These are phyloP conservation scores for Pogoniulus pusillus DNA, from an alignment of 2,797 vertebrate species.

Conservation along the genomic window DNA sequence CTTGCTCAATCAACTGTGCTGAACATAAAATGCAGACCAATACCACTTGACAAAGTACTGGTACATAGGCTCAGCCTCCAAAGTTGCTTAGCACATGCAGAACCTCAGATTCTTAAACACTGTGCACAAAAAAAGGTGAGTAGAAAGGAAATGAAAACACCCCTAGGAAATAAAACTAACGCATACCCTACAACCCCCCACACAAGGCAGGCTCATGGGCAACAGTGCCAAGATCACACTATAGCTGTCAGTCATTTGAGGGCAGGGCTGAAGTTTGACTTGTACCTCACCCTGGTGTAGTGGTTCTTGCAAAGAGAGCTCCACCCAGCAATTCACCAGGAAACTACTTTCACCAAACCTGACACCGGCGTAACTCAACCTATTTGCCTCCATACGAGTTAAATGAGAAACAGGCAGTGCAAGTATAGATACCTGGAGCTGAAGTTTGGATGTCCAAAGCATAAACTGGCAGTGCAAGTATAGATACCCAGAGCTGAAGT, in stretches of 20 bases:
- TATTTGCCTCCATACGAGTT: background rate
- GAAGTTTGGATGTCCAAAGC: background rate
- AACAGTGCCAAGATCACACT: background rate
- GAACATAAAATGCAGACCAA: background rate
- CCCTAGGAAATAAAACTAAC: background rate
- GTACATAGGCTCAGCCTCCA: background rate
- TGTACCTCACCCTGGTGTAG: background rate
- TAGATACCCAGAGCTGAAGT: background rate
- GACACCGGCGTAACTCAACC: background rate
- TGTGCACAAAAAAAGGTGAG: background rate
- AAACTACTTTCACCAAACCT: background rate
- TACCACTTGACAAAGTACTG: background rate
- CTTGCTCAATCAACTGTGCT: background rate
- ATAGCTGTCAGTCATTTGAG: background rate
- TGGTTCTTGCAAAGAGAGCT: background rate
- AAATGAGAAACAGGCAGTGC: background rate
- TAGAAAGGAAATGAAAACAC: background rate
- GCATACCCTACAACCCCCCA: background rate
- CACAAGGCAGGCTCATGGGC: background rate
- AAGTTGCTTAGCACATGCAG: background rate
- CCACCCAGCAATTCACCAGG: background rate
- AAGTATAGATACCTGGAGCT: background rate
- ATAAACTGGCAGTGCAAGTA: too few species aligned
- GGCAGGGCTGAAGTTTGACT: background rate
- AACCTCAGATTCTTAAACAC: background rate